These are phyloP conservation scores for Pandemis cinnamomeana DNA, from an alignment of 2,888 invertebrate species.

Conservation along the genomic window DNA sequence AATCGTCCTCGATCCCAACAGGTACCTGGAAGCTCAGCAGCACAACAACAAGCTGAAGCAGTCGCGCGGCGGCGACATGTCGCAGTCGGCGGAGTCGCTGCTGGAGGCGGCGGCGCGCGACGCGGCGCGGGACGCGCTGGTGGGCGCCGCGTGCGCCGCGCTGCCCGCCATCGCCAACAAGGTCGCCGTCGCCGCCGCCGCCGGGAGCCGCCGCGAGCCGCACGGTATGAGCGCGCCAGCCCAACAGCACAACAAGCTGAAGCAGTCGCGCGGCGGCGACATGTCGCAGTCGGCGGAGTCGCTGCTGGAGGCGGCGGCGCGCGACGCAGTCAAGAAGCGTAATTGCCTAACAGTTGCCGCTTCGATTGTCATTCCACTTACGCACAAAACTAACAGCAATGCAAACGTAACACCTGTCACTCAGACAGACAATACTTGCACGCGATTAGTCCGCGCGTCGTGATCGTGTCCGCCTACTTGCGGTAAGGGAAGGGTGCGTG, in stretches of 20 bases:
- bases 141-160: slow-evolving; percentile 77
- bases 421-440: too few relatives aligned
- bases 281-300: slow-evolving; percentile 65
- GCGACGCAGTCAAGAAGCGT: too few relatives aligned
- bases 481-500: too few relatives aligned
- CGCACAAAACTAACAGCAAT: too few relatives aligned
- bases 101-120: slow-evolving; percentile 60
- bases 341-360: too few relatives aligned
- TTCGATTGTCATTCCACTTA: too few relatives aligned
- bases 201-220: slow-evolving; percentile 52
- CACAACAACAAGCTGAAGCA: slow-evolving; percentile 70
- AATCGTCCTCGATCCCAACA: slow-evolving; percentile 43
- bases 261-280: slow-evolving; percentile 65
- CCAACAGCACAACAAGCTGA: slow-evolving; percentile 28
- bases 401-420: too few relatives aligned
- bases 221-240: slow-evolving; percentile 62
- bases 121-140: slow-evolving; percentile 78
- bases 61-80: slow-evolving; percentile 66
- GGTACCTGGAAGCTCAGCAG: slow-evolving; percentile 84
- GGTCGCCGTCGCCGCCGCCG: slow-evolving; percentile 66
- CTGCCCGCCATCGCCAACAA: slow-evolving; percentile 77
- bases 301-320: slow-evolving; percentile 63
- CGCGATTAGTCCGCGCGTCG: too few relatives aligned
- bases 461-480: too few relatives aligned
- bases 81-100: slow-evolving; percentile 62